Evolutionary conservation across 2,888 invertebrate genomes (phyloP).

Genomic region (Ormyrus pomaceus): DNA sequence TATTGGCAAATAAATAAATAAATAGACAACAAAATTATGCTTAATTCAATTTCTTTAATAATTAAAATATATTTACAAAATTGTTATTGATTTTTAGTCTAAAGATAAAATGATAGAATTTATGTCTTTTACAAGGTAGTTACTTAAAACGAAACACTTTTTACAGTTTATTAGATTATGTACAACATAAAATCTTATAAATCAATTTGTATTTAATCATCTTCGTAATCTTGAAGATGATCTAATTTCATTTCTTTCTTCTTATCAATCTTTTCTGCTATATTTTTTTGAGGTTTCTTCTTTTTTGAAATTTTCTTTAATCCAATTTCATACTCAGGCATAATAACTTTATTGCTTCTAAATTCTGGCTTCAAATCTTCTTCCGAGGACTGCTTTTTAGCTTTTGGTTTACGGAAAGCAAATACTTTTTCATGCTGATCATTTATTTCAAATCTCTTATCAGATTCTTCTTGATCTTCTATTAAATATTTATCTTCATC

Average conservation of each 20-base stretch:
- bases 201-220: slow-evolving; percentile 68
- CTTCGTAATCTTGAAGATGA: slow-evolving; percentile 78
- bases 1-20: neutral
- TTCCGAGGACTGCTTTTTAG: neutral
- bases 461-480: slow-evolving; percentile 10
- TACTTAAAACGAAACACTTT: neutral
- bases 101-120: neutral
- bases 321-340: slow-evolving; percentile 91
- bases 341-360: slow-evolving; percentile 83
- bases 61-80: slow-evolving; percentile 17
- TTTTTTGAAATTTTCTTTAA: slow-evolving; percentile 73
- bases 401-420: slow-evolving; percentile 64
- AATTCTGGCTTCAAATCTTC: slow-evolving; percentile 77
- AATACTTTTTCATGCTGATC: slow-evolving; percentile 48
- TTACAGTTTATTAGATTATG: neutral
- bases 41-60: slow-evolving; percentile 7
- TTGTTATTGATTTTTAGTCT: too few species aligned
- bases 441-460: slow-evolving; percentile 2
- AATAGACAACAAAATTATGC: slow-evolving; percentile 7
- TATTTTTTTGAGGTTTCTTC: slow-evolving; percentile 53
- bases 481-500: slow-evolving; percentile 33
- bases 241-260: slow-evolving; percentile 76
- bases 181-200: slow-evolving; percentile 9
- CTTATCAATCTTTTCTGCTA: slow-evolving; percentile 60
- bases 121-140: slow-evolving; percentile 4